A percentile compares a stretch with the other conserved stretches of the same genome.
phyloP scores from a whole-genome alignment of 1,140 invertebrate species.

The Rhizoglyphus robini region DNA sequence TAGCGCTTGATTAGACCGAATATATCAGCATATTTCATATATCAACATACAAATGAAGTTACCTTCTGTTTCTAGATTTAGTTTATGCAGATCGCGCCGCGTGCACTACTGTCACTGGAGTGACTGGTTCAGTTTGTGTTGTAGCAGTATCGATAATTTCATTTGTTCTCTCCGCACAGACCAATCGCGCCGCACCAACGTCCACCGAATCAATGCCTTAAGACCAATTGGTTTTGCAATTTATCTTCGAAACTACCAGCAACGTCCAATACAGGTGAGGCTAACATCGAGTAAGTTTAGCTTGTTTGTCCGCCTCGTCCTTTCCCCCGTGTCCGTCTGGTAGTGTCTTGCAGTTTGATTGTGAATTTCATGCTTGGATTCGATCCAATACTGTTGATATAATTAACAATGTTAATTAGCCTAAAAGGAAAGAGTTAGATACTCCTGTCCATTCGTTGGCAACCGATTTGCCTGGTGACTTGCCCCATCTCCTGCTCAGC shows the following conservation, averaged over 20 bases:
- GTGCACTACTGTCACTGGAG: no score
- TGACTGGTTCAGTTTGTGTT: no score
- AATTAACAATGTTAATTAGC: neutral
- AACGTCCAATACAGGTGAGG: neutral
- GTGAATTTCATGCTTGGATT: conserved; percentile 8
- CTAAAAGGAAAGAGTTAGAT: neutral
- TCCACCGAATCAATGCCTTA: neutral
- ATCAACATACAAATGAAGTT: no score
- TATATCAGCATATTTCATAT: no score
- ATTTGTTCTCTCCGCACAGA: neutral
- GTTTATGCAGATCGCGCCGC: no score
- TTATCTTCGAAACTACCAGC: neutral
- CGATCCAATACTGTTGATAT: neutral
- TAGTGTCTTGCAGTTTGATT: neutral
- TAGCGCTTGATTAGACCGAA: no score
- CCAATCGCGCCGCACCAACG: neutral
- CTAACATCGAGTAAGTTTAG: conserved; percentile 7
- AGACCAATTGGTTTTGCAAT: neutral
- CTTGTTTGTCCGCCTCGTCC: neutral
- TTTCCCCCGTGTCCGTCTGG: neutral
- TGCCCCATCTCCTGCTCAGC: no score
- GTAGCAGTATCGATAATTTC: no score
- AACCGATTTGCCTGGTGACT: no score
- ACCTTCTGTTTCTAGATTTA: no score
- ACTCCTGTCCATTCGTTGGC: neutral